Base-by-base conservation (phyloP, 1,140 invertebrate species). In the Choristoneura fumiferana region DNA sequence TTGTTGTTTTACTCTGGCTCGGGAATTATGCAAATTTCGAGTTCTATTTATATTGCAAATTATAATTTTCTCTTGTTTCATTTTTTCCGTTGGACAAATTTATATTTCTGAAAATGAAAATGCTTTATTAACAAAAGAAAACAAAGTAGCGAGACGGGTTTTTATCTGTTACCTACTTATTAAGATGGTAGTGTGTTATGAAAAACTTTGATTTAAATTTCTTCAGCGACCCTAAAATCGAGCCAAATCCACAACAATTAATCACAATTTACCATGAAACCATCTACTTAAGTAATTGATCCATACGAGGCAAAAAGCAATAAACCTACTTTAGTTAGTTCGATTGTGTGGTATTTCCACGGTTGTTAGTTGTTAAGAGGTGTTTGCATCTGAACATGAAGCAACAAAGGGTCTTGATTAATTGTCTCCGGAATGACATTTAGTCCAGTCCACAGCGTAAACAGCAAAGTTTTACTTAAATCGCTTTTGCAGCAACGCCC, bases 381-480 rank as follows among this genome's bases (percentile, higher is more conserved):
- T 58, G 57, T 73, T 70, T 70, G 67, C 61, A 66, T 73, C 67
- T 61, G 40, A 15, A 60, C 70, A 61, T 61, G 34, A 15, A 60
- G 45, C 59, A 63, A 73, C 69, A 63, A 72, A 54, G 58, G 63
- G 39, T 39, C 2, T 37, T 80, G 77, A 82, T 82, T 76, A 78
- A 82, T 80, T 35, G 65, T 63, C 54, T 57, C 18, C 60, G 57
- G 59, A 71, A 76, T 66, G 69, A 64, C 66, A 63, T 67, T 62
- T 55, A 34, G 57, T 58, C 22, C 40, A 71, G 55, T 69, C 63
- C 29, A 59, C 36, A 36, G 52, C 61, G 71, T 73, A 78, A 76
- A 82, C 77, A 80, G 73, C 57, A 68, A 80, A 82, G 63, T 82
- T 75, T 71, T 65, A 63, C 65, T 67, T 75, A 70, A 74, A 76